Conservation (phyloP, 1,140 invertebrate species). For the Belonocnema kinseyi region DNA sequence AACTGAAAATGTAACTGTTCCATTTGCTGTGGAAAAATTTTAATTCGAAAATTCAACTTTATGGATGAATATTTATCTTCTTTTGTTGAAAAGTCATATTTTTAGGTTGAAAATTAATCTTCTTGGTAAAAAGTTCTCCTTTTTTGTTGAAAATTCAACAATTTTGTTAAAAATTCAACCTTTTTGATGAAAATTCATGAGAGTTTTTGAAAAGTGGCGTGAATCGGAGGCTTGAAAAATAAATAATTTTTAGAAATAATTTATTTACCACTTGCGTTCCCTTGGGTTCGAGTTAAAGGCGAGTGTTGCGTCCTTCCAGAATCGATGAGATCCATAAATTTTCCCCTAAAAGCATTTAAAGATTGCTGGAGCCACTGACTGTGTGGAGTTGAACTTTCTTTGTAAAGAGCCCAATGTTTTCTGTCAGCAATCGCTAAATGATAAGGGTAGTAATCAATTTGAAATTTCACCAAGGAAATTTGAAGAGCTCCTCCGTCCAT, state of each 20-base stretch:
- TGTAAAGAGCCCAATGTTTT: slow-evolving; percentile 90
- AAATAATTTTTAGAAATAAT: neutral
- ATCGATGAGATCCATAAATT: slow-evolving; percentile 81
- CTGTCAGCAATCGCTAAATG: slow-evolving; percentile 91
- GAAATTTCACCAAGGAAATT: slow-evolving; percentile 90
- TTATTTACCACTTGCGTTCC: slow-evolving; percentile 55
- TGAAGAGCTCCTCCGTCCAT: slow-evolving; percentile 95
- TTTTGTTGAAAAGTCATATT: no score
- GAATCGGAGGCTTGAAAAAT: no score
- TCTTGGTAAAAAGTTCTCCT: no score
- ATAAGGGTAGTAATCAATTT: slow-evolving; percentile 98
- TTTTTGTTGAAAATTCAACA: no score
- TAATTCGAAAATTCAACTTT: no score
- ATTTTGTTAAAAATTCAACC: no score
- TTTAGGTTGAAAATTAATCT: no score
- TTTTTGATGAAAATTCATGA: no score
- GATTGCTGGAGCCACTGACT: slow-evolving; percentile 86
- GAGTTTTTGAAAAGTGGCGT: no score
- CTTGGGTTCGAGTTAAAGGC: slow-evolving; percentile 75
- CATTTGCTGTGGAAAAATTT: no score
- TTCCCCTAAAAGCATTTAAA: slow-evolving; percentile 81
- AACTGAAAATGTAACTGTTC: no score
- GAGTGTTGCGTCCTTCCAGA: slow-evolving; percentile 78
- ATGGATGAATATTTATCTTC: no score
- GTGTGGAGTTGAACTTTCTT: slow-evolving; percentile 81